These are phyloP conservation scores for Peromyscus nudipes DNA, from an alignment of 2,797 vertebrate species.

Conservation along the genomic window DNA sequence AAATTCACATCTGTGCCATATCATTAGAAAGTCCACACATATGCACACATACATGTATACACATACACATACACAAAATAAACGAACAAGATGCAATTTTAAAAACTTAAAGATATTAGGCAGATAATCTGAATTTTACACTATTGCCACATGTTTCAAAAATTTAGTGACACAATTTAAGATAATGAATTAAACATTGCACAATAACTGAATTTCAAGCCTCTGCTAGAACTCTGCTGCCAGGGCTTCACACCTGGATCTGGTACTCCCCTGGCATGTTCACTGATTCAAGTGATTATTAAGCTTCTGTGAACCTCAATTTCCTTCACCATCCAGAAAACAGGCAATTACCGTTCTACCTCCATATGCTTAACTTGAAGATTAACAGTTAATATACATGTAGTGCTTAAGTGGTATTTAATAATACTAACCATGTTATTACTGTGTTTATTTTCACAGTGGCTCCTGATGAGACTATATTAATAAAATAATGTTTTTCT, in stretches of 20 bases:
- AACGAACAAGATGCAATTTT: background rate
- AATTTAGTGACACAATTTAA: background rate
- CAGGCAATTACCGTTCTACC: background rate
- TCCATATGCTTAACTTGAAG: background rate
- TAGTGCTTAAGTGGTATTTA: background rate
- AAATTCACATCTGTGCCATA: background rate
- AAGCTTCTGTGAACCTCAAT: background rate
- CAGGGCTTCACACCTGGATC: background rate
- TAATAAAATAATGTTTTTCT: background rate
- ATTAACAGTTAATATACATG: constrained; percentile 23
- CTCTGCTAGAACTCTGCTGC: background rate
- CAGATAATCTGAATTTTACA: background rate
- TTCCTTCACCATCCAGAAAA: background rate
- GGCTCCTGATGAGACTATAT: background rate
- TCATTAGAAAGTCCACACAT: background rate
- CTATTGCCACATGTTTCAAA: background rate
- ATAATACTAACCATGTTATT: background rate
- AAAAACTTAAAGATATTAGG: background rate
- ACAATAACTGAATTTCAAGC: background rate
- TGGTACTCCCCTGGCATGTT: background rate
- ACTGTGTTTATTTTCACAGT: background rate
- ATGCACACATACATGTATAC: background rate
- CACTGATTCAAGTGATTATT: background rate
- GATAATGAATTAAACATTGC: constrained; percentile 5
- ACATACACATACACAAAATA: background rate